A percentile compares a stretch with the other conserved stretches of the same genome.
phyloP scores from a whole-genome alignment of 2,888 invertebrate species.

The Chrysolina haemoptera region DNA sequence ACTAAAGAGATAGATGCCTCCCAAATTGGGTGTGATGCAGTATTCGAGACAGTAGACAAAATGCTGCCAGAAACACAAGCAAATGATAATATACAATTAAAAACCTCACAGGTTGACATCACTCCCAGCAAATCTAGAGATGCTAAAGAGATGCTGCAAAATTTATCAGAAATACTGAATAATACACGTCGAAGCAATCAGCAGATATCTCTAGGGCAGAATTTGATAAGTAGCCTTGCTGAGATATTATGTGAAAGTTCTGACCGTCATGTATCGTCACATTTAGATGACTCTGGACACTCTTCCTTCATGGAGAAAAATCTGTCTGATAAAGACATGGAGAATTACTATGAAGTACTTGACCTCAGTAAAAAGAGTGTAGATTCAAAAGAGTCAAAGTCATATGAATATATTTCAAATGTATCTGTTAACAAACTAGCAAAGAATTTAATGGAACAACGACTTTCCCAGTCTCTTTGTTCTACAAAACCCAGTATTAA shows the following conservation, averaged over 20 bases:
- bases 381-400: slow-evolving; percentile 19
- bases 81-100: slow-evolving; percentile 6
- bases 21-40: slow-evolving; percentile 42
- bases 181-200: slow-evolving; percentile 43
- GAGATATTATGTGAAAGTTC: slow-evolving; percentile 39
- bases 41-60: slow-evolving; percentile 53
- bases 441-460: slow-evolving; percentile 15
- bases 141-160: slow-evolving; percentile 45
- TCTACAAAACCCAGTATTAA: slow-evolving; percentile 21
- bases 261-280: not conserved
- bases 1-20: slow-evolving; percentile 37
- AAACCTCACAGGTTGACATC: slow-evolving; percentile 28
- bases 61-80: slow-evolving; percentile 30
- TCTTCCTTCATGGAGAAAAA: slow-evolving; percentile 43
- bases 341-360: slow-evolving; percentile 38
- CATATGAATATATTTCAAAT: slow-evolving; percentile 5
- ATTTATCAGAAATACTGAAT: slow-evolving; percentile 49
- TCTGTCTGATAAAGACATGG: slow-evolving; percentile 31
- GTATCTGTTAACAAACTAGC: slow-evolving; percentile 19
- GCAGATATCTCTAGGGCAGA: slow-evolving; percentile 48
- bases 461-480: slow-evolving; percentile 31
- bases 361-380: slow-evolving; percentile 38
- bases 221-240: slow-evolving; percentile 44
- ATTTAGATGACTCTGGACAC: slow-evolving; percentile 50
- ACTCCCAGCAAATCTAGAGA: slow-evolving; percentile 41